A percentile compares a stretch with the other conserved stretches of the same genome.
phyloP scores from a whole-genome alignment of 2,797 vertebrate species.

The Spea hammondii region DNA sequence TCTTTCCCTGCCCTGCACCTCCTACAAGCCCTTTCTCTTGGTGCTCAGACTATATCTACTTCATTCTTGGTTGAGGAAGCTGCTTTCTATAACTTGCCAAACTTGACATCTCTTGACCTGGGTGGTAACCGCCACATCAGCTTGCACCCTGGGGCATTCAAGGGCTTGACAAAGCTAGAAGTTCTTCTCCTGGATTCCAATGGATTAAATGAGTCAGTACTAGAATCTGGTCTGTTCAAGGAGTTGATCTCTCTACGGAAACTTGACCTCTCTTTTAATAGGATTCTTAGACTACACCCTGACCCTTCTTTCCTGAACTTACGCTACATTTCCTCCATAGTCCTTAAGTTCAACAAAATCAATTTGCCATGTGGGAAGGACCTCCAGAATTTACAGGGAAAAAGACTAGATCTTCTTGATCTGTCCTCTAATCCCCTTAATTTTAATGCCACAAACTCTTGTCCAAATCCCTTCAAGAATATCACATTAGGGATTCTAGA shows the following conservation, averaged over 20 bases:
- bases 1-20: conserved; percentile 39
- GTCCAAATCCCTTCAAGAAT: conserved; percentile 46
- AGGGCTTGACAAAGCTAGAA: conserved; percentile 46
- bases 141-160: conserved; percentile 43
- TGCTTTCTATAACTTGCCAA: conserved; percentile 49
- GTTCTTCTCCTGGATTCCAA: conserved; percentile 46
- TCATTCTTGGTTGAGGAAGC: conserved; percentile 36
- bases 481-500: conserved; percentile 50
- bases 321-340: conserved; percentile 17
- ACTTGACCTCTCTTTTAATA: conserved; percentile 53
- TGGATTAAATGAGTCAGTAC: conserved; percentile 40
- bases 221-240: conserved; percentile 47
- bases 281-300: conserved; percentile 37
- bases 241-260: conserved; percentile 46
- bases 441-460: background rate
- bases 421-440: conserved; percentile 50
- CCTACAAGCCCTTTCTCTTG: conserved; percentile 37
- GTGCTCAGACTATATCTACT: conserved; percentile 14
- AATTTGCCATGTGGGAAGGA: conserved; percentile 36
- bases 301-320: conserved; percentile 48
- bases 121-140: conserved; percentile 48
- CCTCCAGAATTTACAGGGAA: conserved; percentile 33
- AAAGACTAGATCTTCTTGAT: conserved; percentile 44
- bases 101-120: conserved; percentile 51
- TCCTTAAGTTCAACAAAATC: conserved; percentile 53